These are phyloP conservation scores for Chaetodon auriga DNA, from an alignment of 2,113 vertebrate species.

Conservation along the genomic window DNA sequence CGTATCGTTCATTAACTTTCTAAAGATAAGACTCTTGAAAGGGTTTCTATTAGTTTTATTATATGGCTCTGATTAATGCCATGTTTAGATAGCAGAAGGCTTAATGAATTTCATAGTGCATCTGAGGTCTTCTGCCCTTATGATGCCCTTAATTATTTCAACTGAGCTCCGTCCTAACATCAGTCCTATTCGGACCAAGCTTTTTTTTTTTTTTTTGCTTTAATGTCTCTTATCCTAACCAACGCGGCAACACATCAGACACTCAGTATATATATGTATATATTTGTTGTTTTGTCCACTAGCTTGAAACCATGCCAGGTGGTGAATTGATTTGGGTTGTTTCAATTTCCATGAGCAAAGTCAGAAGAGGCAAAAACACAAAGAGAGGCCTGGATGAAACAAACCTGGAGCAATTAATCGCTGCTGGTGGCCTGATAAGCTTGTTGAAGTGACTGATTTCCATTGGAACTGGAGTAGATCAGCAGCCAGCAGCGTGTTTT, in stretches of 20 bases:
- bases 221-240: neutral
- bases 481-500: conserved; percentile 27
- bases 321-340: conserved; percentile 35
- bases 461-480: conserved; percentile 38
- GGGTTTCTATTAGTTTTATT: conserved; percentile 57
- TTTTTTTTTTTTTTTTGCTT: neutral
- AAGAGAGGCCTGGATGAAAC: conserved; percentile 40
- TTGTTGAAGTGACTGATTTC: conserved; percentile 44
- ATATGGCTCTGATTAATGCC: conserved; percentile 64
- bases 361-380: conserved; percentile 30
- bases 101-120: conserved; percentile 55
- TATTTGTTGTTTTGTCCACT: conserved; percentile 3
- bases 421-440: conserved; percentile 29
- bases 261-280: neutral
- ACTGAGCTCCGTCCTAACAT: conserved; percentile 25
- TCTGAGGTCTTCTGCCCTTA: conserved; percentile 39
- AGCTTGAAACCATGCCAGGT: conserved; percentile 20
- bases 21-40: conserved; percentile 63
- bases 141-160: conserved; percentile 59
- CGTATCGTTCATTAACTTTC: conserved; percentile 55
- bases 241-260: conserved; percentile 10
- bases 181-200: neutral
- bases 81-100: conserved; percentile 62
- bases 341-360: conserved; percentile 47
- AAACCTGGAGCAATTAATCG: conserved; percentile 31